Conservation (phyloP, 2,797 vertebrate species). For the Sarcoramphus papa region DNA sequence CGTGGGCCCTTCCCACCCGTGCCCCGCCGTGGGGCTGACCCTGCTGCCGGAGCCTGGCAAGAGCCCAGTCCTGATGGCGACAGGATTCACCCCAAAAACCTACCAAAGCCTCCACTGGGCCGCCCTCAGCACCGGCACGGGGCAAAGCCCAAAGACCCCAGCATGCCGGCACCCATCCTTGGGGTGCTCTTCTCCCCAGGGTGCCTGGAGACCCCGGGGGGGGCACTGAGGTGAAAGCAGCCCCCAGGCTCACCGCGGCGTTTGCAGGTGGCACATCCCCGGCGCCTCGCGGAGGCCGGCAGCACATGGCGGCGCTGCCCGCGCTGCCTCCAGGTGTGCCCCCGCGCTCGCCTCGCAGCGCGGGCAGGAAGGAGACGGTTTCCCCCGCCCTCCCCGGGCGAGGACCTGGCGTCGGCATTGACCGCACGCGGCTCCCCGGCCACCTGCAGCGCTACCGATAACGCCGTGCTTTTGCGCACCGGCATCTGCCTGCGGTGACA, state of each 20-base stretch:
- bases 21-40: background rate
- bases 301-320: background rate
- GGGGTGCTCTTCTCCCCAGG: background rate
- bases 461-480: fast-evolving
- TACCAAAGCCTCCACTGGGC: too few species aligned
- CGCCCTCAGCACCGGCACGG: fast-evolving
- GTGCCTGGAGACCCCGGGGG: background rate
- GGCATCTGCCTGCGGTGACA: background rate
- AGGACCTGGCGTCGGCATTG: background rate
- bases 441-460: background rate
- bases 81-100: background rate
- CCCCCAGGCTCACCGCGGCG: background rate
- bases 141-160: background rate
- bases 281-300: background rate
- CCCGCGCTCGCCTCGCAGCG: background rate
- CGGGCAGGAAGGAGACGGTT: background rate
- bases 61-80: fast-evolving
- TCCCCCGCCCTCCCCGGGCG: fast-evolving
- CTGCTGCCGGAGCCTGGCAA: background rate
- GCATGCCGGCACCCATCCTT: fast-evolving
- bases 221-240: background rate
- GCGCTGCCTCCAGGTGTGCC: background rate
- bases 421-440: background rate
- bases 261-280: background rate
- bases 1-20: background rate